Evolutionary conservation across 2,888 invertebrate genomes (phyloP).

Genomic region (Eupithecia subfuscata): DNA sequence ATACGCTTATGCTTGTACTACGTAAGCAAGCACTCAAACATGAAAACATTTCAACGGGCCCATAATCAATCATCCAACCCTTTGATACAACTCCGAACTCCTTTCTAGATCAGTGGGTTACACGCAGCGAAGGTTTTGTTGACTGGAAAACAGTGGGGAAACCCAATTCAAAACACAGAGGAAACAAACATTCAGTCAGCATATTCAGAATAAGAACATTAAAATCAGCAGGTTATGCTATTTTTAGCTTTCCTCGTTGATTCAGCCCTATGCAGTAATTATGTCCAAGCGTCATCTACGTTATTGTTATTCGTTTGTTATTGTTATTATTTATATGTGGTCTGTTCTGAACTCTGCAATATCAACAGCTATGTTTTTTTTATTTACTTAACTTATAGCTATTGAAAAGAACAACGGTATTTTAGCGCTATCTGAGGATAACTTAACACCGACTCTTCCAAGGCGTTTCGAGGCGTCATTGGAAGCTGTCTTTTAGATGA

Average conservation of each 20-base stretch:
- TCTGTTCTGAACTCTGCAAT: neutral
- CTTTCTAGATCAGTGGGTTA: neutral
- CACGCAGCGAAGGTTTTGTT: neutral
- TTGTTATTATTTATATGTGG: constrained; percentile 2
- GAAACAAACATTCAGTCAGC: neutral
- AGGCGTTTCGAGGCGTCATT: neutral
- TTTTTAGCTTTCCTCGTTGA: neutral
- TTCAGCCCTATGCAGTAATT: neutral
- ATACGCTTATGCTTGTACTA: neutral
- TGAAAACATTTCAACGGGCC: neutral
- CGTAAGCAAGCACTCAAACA: neutral
- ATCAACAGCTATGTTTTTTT: neutral
- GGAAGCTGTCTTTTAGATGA: too few relatives aligned
- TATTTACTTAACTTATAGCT: neutral
- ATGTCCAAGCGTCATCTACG: neutral
- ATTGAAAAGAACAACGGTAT: neutral
- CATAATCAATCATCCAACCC: neutral
- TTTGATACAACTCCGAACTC: neutral
- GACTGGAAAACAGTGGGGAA: neutral
- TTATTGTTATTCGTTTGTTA: neutral
- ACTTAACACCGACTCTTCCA: neutral
- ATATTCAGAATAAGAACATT: neutral
- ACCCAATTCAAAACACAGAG: neutral
- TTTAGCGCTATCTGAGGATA: neutral
- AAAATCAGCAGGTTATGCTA: neutral